phyloP scores from a whole-genome alignment of 2,888 invertebrate species.

The Tinea semifulvella region DNA sequence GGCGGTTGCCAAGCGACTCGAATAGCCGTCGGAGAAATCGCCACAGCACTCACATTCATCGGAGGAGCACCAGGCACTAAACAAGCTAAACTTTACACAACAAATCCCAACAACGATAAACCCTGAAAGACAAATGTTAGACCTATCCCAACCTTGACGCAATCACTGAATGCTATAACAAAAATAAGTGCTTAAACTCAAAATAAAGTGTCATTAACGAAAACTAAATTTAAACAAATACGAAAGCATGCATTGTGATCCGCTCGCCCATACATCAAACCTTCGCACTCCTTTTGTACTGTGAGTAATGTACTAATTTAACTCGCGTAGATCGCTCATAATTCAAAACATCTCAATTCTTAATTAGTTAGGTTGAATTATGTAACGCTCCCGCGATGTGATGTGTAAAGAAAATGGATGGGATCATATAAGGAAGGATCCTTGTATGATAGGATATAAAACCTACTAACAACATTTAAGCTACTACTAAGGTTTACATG shows the following conservation, averaged over 20 bases:
- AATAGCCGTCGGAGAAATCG: conserved; percentile 89
- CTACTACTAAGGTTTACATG: conserved; percentile 46
- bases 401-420: conserved; percentile 23
- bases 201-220: conserved; percentile 43
- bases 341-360: conserved; percentile 1
- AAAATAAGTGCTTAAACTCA: conserved; percentile 35
- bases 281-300: conserved; percentile 3
- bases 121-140: neutral
- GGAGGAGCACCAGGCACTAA: conserved; percentile 97
- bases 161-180: conserved; percentile 60
- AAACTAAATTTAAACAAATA: conserved; percentile 34
- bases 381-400: neutral
- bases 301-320: neutral
- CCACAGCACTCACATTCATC: conserved; percentile 89
- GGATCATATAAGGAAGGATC: conserved; percentile 32
- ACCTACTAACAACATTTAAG: conserved; percentile 63
- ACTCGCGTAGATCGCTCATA: neutral
- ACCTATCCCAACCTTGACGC: conserved; percentile 32
- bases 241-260: conserved; percentile 30
- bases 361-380: neutral
- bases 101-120: neutral
- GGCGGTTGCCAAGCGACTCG: conserved; percentile 94
- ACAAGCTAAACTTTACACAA: conserved; percentile 10
- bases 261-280: conserved; percentile 54
- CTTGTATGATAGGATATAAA: conserved; percentile 32